phyloP scores from a whole-genome alignment of 2,888 invertebrate species.

The Tetranychus piercei region DNA sequence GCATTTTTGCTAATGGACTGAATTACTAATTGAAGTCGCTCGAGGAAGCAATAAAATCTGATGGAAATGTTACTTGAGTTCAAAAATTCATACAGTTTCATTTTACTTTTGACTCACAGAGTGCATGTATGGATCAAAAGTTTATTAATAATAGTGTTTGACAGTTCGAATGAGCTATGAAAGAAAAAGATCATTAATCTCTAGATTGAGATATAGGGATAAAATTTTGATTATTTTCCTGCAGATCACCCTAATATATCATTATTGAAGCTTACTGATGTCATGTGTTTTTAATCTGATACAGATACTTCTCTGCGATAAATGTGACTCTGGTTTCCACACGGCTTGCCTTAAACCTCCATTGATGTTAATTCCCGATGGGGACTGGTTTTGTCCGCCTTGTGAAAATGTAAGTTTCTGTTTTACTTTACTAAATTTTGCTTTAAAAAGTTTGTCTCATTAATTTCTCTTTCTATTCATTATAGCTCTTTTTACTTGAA shows the following conservation, averaged over 20 bases:
- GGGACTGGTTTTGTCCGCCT: slow-evolving; percentile 93
- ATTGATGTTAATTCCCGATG: slow-evolving; percentile 80
- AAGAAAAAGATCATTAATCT: too few relatives aligned
- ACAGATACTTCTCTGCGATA: slow-evolving; percentile 77
- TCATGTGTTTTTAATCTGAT: slow-evolving; percentile 20
- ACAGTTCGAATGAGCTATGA: too few relatives aligned
- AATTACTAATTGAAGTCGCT: too few relatives aligned
- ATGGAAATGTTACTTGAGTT: too few relatives aligned
- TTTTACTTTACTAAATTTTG: background rate
- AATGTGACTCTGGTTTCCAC: slow-evolving; percentile 88
- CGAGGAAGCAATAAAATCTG: too few relatives aligned
- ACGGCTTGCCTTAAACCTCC: slow-evolving; percentile 83
- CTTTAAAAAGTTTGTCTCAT: background rate
- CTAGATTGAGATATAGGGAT: too few relatives aligned
- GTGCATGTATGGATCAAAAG: too few relatives aligned
- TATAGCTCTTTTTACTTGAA: slow-evolving; percentile 45
- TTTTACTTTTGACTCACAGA: too few relatives aligned
- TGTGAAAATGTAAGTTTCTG: slow-evolving; percentile 56
- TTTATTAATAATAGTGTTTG: too few relatives aligned
- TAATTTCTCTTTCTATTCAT: background rate
- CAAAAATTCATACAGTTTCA: too few relatives aligned
- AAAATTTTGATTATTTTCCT: slow-evolving; percentile 1
- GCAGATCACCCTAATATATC: background rate
- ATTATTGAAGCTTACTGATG: slow-evolving; percentile 6
- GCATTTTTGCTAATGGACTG: too few relatives aligned